These are phyloP conservation scores for Tachysurus vachellii DNA, from an alignment of 2,113 vertebrate genomes.

Conservation along the genomic window DNA sequence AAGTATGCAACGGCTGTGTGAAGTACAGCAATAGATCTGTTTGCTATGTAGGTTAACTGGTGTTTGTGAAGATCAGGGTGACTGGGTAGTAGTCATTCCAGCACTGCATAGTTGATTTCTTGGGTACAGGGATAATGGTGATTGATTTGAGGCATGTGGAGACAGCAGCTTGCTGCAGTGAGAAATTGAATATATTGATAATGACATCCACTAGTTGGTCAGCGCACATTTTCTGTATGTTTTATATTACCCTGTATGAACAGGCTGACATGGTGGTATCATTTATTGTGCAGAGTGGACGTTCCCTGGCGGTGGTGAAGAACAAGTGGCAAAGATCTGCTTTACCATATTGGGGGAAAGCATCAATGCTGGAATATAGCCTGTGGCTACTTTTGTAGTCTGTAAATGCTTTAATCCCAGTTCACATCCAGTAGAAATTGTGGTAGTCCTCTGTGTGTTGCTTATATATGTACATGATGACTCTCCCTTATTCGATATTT, in stretches of 20 bases:
- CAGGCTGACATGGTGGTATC: not conserved
- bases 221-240: not conserved
- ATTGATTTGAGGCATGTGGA: constrained; percentile 11
- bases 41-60: not conserved
- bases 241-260: not conserved
- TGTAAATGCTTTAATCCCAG: constrained; percentile 11
- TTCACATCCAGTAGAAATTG: constrained; percentile 20
- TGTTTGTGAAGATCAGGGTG: not conserved
- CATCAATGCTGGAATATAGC: constrained; percentile 1
- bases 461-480: not conserved
- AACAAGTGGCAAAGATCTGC: constrained; percentile 12
- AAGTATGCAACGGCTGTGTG: not conserved
- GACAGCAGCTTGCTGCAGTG: not conserved
- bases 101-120: not conserved
- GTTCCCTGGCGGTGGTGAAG: no score
- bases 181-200: constrained; percentile 1
- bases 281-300: not conserved
- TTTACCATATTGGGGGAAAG: constrained; percentile 39
- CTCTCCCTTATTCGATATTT: not conserved
- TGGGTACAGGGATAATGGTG: not conserved
- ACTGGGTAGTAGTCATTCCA: not conserved
- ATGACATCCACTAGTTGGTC: not conserved
- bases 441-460: not conserved
- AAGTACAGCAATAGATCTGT: no score
- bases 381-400: constrained; percentile 23